Evolutionary conservation across 2,113 vertebrate species (phyloP), one percentile per base, ranked within the genome.

Genomic region (Coptodon bakossiorum): DNA sequence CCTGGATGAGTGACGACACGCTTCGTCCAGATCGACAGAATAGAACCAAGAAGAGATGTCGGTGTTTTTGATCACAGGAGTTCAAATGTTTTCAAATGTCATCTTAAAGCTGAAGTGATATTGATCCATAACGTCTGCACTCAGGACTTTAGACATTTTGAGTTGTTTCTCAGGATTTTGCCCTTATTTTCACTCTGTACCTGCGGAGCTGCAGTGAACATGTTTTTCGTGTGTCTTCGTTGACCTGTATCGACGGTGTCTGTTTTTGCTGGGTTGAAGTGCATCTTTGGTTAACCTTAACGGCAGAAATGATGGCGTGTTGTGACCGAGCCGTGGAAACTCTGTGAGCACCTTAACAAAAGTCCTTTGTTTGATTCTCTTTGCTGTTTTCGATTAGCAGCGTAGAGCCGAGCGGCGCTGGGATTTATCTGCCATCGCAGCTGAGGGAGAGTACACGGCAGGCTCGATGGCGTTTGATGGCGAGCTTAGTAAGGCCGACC

Each of bases 391-490:
- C 1, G 24, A 86, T 90, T 88, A 83, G 87, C 7, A 1, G 4
- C 83, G 5, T 52, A 16, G 85, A 40, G 10, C 10, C 57, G 10
- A 52, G 81, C 56, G 57, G 38, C 6, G 2, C 3, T 61, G 43
- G 83, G 90, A 71, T 10, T 76, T 81, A 76, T 89, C 85, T 83
- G 54, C 66, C 61, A 80, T 80, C 80, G 88, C 80, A 71, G 68
- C 76, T 63, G 27, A 63, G 71, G 38, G 36, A 29, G 85, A 38
- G 82, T 0, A 43, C 81, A 29, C 78, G 19, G 66, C 38, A 6
- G 11, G 36, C 73, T 31, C 14, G 4, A 17, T 16, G 86, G 17
- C 40, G 83, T 94, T 93, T 90, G 88, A 93, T 91, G 91, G 34
- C 52, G 88, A 89, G 86, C 84, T 82, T 10, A 73, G 78, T 9